phyloP scores from a whole-genome alignment of 1,140 invertebrate genomes.

The Protaetia brevitarsis region DNA sequence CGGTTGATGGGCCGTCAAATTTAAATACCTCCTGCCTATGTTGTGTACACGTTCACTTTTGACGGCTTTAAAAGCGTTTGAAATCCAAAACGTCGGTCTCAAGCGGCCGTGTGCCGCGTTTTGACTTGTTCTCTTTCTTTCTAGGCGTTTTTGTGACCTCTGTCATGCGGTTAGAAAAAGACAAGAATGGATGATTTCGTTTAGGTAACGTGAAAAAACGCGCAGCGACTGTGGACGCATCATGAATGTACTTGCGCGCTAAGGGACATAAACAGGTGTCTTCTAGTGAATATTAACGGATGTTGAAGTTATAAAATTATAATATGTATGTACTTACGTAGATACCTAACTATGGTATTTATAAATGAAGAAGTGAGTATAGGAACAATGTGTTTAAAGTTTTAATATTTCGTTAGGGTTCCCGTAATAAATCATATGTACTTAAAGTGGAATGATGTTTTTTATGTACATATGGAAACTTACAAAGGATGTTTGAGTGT shows the following conservation, averaged over 20 bases:
- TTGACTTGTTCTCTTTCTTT: not conserved
- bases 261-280: not conserved
- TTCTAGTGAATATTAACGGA: conserved; percentile 13
- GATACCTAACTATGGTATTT: too few relatives aligned
- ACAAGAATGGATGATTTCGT: not conserved
- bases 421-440: too few relatives aligned
- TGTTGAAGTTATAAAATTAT: too few relatives aligned
- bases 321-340: too few relatives aligned
- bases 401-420: too few relatives aligned
- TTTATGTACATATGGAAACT: too few relatives aligned
- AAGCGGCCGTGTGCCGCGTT: too few relatives aligned
- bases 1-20: not conserved
- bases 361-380: too few relatives aligned
- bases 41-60: not conserved
- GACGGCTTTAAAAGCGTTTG: not conserved
- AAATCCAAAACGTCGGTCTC: too few relatives aligned
- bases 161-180: not conserved
- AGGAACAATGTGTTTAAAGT: too few relatives aligned
- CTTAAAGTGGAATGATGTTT: too few relatives aligned
- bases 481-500: too few relatives aligned
- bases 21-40: not conserved
- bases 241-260: not conserved
- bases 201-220: not conserved
- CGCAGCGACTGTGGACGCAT: not conserved
- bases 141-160: not conserved